Conservation (phyloP, 2,113 vertebrate genomes). For the Calidris pygmaea region DNA sequence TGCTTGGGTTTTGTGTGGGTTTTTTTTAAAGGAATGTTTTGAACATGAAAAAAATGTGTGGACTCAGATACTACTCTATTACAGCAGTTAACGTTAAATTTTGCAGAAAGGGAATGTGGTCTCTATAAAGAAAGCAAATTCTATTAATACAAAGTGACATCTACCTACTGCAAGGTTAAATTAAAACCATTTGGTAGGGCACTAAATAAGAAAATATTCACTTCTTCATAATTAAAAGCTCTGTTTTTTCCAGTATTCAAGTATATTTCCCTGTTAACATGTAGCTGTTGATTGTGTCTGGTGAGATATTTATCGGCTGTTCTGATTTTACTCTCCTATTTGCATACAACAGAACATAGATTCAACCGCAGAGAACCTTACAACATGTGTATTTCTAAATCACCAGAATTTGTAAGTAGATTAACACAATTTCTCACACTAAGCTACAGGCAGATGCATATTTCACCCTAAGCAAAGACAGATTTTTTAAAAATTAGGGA, state of each 20-base stretch:
- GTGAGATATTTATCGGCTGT: not conserved
- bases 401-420: conserved; percentile 2
- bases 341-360: not conserved
- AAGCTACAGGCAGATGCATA: not conserved
- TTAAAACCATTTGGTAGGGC: conserved; percentile 57
- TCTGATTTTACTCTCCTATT: not conserved
- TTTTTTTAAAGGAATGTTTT: not conserved
- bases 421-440: conserved; percentile 22
- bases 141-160: conserved; percentile 57
- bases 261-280: not conserved
- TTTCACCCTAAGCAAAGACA: not conserved
- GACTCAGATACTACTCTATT: not conserved
- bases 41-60: not conserved
- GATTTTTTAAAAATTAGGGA: not conserved
- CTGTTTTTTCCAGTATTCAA: conserved; percentile 22
- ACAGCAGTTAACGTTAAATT: conserved; percentile 4
- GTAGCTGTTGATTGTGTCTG: not conserved
- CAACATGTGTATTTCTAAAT: not conserved
- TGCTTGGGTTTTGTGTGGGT: not conserved
- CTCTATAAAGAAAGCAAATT: conserved; percentile 13
- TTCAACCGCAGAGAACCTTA: not conserved
- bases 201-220: conserved; percentile 60
- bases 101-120: conserved; percentile 4
- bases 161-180: conserved; percentile 61
- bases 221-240: conserved; percentile 60